A percentile compares a stretch with the other conserved stretches of the same genome.
These are phyloP conservation scores for Leucoma salicis DNA, from an alignment of 2,888 invertebrate species.

Conservation along the genomic window DNA sequence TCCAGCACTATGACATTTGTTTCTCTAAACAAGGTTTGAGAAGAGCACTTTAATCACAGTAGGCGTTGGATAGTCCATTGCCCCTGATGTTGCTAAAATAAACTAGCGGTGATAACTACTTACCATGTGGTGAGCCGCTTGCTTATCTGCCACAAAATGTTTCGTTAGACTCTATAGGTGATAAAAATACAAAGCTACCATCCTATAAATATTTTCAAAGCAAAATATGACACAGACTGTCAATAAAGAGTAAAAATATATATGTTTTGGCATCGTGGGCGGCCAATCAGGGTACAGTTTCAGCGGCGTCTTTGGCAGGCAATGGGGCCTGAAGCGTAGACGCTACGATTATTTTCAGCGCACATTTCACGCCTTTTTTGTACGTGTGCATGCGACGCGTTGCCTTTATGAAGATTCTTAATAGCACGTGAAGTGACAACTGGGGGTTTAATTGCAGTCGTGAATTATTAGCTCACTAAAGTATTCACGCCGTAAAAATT, in stretches of 20 bases:
- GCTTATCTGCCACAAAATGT: too few relatives aligned
- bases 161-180: too few relatives aligned
- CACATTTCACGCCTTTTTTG: constrained; percentile 75
- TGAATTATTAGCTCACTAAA: constrained; percentile 36
- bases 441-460: constrained; percentile 59
- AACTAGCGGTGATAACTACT: too few relatives aligned
- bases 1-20: too few relatives aligned
- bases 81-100: too few relatives aligned
- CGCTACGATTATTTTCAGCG: constrained; percentile 63
- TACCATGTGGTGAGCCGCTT: too few relatives aligned
- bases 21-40: too few relatives aligned
- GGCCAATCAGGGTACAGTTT: constrained; percentile 67
- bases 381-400: constrained; percentile 39
- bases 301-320: constrained; percentile 68
- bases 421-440: constrained; percentile 71
- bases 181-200: too few relatives aligned
- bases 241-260: background rate
- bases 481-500: constrained; percentile 6
- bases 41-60: too few relatives aligned
- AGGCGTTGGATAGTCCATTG: too few relatives aligned
- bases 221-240: background rate
- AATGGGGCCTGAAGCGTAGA: constrained; percentile 73
- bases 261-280: constrained; percentile 60
- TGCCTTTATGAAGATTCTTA: constrained; percentile 57
- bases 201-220: background rate